These are phyloP conservation scores for Haemorhous mexicanus DNA, from an alignment of 2,113 vertebrate species.

Conservation along the genomic window DNA sequence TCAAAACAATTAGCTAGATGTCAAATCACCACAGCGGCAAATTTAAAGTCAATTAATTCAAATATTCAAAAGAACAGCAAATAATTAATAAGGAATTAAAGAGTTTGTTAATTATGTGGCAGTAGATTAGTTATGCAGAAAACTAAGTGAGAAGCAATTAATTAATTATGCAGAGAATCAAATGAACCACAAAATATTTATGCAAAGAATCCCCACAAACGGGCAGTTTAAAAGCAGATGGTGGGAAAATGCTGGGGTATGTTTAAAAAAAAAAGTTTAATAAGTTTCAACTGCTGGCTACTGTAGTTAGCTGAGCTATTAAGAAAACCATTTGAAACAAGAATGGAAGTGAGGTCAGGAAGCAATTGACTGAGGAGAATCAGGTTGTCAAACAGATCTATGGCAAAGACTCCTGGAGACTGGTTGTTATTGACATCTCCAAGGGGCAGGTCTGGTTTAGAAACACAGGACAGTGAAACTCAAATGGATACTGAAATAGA, in stretches of 20 bases:
- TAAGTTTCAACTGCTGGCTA: conserved; percentile 11
- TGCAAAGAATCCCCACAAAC: conserved; percentile 36
- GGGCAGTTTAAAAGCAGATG: conserved; percentile 52
- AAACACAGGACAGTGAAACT: not conserved
- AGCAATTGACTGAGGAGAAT: conserved; percentile 8
- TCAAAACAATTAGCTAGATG: conserved; percentile 57
- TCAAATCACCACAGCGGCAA: conserved; percentile 46
- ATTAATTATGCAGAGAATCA: conserved; percentile 64
- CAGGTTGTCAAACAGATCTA: not conserved
- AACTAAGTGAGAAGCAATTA: conserved; percentile 62
- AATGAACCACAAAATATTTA: conserved; percentile 66
- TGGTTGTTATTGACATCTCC: not conserved
- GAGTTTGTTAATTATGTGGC: conserved; percentile 62
- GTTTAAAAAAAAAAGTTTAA: not conserved
- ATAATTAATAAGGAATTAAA: conserved; percentile 62
- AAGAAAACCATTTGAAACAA: conserved; percentile 2
- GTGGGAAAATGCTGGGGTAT: conserved; percentile 6
- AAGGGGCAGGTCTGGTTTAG: not conserved
- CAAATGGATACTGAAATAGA: not conserved
- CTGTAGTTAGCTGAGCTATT: conserved; percentile 11
- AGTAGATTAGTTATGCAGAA: conserved; percentile 59
- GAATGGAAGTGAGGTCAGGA: conserved; percentile 17
- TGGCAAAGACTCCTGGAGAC: not conserved
- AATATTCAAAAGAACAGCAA: conserved; percentile 62
- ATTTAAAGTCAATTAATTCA: conserved; percentile 62